A percentile compares a stretch with the other conserved stretches of the same genome.
These are phyloP conservation scores for Athalia rosae DNA, from an alignment of 2,888 invertebrate genomes.

Conservation along the genomic window DNA sequence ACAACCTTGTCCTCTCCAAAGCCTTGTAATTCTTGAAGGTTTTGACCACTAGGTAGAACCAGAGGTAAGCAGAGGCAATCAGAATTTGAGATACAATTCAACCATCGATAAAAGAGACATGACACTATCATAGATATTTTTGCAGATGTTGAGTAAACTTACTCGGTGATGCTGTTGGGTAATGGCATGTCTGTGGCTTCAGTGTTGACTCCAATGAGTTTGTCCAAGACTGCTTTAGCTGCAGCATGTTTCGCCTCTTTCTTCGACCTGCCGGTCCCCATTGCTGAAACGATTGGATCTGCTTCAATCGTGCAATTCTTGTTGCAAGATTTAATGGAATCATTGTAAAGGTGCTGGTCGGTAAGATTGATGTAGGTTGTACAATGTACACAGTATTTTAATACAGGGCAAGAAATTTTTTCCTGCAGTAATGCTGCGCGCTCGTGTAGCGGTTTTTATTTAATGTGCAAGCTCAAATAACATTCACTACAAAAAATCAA, in stretches of 20 bases:
- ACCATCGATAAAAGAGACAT: not conserved
- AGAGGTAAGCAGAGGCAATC: not conserved
- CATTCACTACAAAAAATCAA: too few species aligned
- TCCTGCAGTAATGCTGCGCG: too few species aligned
- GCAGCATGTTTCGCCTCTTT: conserved; percentile 98
- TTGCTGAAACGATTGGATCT: conserved; percentile 77
- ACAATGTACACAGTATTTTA: too few species aligned
- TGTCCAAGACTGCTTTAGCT: conserved; percentile 92
- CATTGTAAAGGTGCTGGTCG: not conserved
- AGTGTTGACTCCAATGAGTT: conserved; percentile 84
- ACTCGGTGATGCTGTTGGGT: conserved; percentile 69
- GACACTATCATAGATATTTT: too few species aligned
- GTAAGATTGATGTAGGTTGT: not conserved
- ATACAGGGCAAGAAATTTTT: too few species aligned
- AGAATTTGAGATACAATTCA: not conserved
- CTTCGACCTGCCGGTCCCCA: conserved; percentile 95
- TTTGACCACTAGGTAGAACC: conserved; percentile 66
- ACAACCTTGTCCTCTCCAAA: conserved; percentile 85
- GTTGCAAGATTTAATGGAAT: conserved; percentile 47
- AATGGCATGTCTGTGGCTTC: conserved; percentile 68
- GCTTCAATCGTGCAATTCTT: conserved; percentile 64
- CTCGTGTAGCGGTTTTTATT: too few species aligned
- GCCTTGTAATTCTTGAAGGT: conserved; percentile 69
- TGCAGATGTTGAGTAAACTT: conserved; percentile 51
- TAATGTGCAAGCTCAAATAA: too few species aligned